A percentile compares a stretch with the other conserved stretches of the same genome.
Conservation (phyloP, 2,888 invertebrate species). For the Acrobasis suavella region DNA sequence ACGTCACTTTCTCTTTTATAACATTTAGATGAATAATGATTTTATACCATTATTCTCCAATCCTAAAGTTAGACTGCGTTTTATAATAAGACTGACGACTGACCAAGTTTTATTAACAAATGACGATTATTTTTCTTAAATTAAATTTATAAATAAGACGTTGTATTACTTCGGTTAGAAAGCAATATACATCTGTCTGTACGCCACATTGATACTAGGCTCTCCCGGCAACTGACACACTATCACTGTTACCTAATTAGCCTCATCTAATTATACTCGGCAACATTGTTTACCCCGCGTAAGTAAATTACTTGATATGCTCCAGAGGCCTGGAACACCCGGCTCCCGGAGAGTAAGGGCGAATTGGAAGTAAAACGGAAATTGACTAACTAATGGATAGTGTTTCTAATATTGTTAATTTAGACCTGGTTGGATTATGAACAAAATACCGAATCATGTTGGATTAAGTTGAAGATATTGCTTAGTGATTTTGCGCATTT, state of each 20-base stretch:
- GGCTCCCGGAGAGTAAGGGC: not conserved
- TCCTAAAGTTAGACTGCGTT: too few species aligned
- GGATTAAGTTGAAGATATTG: too few species aligned
- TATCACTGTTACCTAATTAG: slow-evolving; percentile 29
- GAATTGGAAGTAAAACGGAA: slow-evolving; percentile 14
- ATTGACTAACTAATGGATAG: slow-evolving; percentile 4
- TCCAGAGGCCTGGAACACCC: slow-evolving; percentile 27
- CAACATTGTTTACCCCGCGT: slow-evolving; percentile 33
- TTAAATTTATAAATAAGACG: too few species aligned
- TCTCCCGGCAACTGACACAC: slow-evolving; percentile 22
- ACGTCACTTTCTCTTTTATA: too few species aligned
- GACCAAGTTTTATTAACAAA: too few species aligned
- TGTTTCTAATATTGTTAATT: too few species aligned
- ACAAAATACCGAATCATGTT: not conserved
- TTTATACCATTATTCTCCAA: too few species aligned
- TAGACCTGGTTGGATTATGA: not conserved
- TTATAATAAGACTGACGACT: too few species aligned
- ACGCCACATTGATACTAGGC: slow-evolving; percentile 12
- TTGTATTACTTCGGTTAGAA: too few species aligned
- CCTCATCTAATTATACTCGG: slow-evolving; percentile 32
- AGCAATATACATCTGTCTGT: not conserved
- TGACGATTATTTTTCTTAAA: too few species aligned
- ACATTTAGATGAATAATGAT: too few species aligned
- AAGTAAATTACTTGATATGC: slow-evolving; percentile 39
- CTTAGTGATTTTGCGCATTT: too few species aligned